Percentiles rank a stretch among this genome's conserved stretches.
Evolutionary conservation across 2,888 invertebrate genomes (phyloP).

Genomic region (Lymantria dispar): DNA sequence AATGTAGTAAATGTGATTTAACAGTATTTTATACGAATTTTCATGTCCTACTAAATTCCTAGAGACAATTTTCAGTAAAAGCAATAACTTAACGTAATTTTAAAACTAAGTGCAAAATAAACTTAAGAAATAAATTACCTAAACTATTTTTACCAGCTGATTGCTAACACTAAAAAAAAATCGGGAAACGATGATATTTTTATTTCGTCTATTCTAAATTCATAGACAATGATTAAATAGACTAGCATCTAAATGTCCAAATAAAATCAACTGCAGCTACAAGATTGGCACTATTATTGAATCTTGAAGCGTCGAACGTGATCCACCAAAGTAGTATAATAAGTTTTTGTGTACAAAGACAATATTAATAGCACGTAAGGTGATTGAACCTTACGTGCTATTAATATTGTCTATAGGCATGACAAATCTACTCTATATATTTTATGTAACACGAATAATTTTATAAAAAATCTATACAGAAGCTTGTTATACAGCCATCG

Average conservation of each 20-base stretch:
- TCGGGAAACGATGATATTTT: too few species aligned
- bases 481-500: neutral
- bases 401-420: conserved; percentile 37
- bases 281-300: conserved; percentile 25
- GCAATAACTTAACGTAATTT: too few species aligned
- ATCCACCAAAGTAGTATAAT: conserved; percentile 22
- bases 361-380: too few species aligned
- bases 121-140: too few species aligned
- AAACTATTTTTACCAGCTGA: too few species aligned
- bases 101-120: too few species aligned
- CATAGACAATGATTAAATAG: conserved; percentile 24
- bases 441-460: conserved; percentile 1
- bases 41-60: too few species aligned
- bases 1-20: too few species aligned
- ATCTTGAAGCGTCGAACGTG: conserved; percentile 18
- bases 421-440: conserved; percentile 26
- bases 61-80: too few species aligned
- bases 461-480: neutral
- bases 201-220: neutral
- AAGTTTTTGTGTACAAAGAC: conserved; percentile 40
- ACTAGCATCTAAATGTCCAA: conserved; percentile 24
- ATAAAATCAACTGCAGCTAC: conserved; percentile 18
- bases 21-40: too few species aligned
- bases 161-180: too few species aligned
- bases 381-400: conserved; percentile 40